Base-by-base conservation (phyloP, 2,113 vertebrate species). In the Heptranchias perlo region DNA sequence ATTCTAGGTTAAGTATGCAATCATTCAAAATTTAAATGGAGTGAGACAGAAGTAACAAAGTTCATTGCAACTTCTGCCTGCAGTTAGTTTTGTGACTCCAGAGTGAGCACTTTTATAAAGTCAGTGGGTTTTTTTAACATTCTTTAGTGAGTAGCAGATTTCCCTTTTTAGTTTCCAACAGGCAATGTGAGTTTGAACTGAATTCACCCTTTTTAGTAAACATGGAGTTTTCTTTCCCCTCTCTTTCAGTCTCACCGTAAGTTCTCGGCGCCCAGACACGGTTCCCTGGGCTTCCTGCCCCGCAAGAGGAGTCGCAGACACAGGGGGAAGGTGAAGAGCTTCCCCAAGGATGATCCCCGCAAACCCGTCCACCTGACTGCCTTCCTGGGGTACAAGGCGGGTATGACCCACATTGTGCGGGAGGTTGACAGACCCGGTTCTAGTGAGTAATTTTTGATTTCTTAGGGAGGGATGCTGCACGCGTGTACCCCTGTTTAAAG, bases 401-500 rank as follows among this genome's bases (percentile, higher is more conserved):
- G 99, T 97, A 99, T 99, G 99, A 99, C 99, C 0, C 99, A 99
- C 97, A 99, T 99, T 0, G 99, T 99, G 11, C 98, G 99, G 0
- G 99, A 99, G 96, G 99, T 99, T 0, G 99, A 99, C 97, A 97
- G 99, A 96, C 99, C 99, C 49, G 99, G 99, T 11, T 99, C 99
- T 49, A 99, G 99, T 99, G 97, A 2, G 99, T 98, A 73, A 84
- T 39, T 4, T 47, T 92, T 54, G 78, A 47, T 5, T 39, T 82
- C 3, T 7, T 11, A 1, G n/a, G 14, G 11, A 39, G 14, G 39
- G 14, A 44, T 44, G 18, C 78, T 82, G 44, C 73, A 28, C 69
- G 23, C 18, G 8, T 6, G 67, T n/a, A n/a, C n/a, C n/a, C n/a
- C n/a, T 54, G 52, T 54, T 6, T 54, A 54, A 54, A 6, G 52